Evolutionary conservation across 1,140 invertebrate genomes (phyloP), one percentile per base, ranked within the genome.

Genomic region (Psix sp.): DNA sequence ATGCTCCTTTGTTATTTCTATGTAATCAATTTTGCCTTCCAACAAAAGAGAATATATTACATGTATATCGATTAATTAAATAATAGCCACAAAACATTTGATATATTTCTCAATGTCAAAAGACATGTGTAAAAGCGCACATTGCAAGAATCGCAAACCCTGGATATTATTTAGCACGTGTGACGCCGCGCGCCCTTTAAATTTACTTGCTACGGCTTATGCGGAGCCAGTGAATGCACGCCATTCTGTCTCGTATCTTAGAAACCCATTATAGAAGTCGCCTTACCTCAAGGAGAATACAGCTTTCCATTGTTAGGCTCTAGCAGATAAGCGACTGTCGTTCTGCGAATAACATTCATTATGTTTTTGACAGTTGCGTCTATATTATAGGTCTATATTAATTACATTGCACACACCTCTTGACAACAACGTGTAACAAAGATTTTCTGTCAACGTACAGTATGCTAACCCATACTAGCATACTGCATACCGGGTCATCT

Each of bases 191-290:
- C 62, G 71, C 60, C 29, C 56, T 74, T 74, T 63, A 73, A 76
- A 76, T 78, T 76, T 74, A 68, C 51, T 70, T 35, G 63, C 65
- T 45, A 72, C 73, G 57, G 63, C 63, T 68, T 72, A 72, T 62
- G 67, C 54, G 45, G 16, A 51, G 62, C 66, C 35, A 56, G 67
- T 67, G 71, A 72, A 74, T 46, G 45, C 46, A 56, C 51, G 35
- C 57, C 57, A 56, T 67, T 63, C 74, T 74, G 71, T 74, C 77
- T 76, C 77, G 59, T 78, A 77, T 76, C 74, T 78, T 71, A 78
- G 71, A 57, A 77, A 68, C 39, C 77, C 74, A 74, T 77, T 74
- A 76, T 68, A 72, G 77, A 59, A 77, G 68, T 70, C 54, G 51
- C 54, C 48, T 54, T 49, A 49, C 52, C 51, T 49, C 46, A 66